Base-by-base conservation (phyloP, 2,888 invertebrate species). In the Drosophila mulleri region DNA sequence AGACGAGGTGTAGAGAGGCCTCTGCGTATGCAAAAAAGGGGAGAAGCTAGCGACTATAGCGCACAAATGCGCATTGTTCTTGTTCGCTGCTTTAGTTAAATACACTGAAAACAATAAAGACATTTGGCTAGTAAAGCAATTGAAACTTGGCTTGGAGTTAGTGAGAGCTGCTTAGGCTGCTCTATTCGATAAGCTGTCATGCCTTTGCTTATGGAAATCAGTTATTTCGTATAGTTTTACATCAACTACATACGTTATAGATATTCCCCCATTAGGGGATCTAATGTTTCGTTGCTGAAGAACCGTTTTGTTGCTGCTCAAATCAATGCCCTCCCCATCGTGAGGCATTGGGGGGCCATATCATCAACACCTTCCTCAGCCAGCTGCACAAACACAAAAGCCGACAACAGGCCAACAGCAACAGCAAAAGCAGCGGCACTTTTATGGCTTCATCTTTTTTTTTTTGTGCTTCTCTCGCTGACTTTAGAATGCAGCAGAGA, bases 311-410 rank as follows among this genome's bases (percentile, higher is more conserved):
- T 58, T 50, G 52, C 64, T 29, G 67, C 61, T 78, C 58, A 79
- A 88, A 88, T 84, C 89, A 84, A 84, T 88, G 89, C 81, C 83
- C 81, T 44, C 78, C 56, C 75, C 56, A 48, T 18, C 41, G 54
- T 7, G 54, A 65, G 57, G 72, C 77, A 68, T 69, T 71, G 73
- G 7, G 61, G 44, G 53, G 53, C 65, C 69, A 79, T 69, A 78
- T 80, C 85, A 88, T 85, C 89, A 88, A 84, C 89, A 84, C 87
- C 89, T 84, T 81, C 71, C 58, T 44, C 41, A 56, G 68, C 71
- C 82, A 81, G 80, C 84, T 88, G 85, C 78, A 80, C 72, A 85
- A 79, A 84, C 68, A 88, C 79, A 77, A 75, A 75, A 76, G 73
- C 72, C 72, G 70, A 58, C 50, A 70, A 62, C 58, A 60, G 68